Evolutionary conservation across 2,888 invertebrate species (phyloP).

Genomic region (Acleris cristana): DNA sequence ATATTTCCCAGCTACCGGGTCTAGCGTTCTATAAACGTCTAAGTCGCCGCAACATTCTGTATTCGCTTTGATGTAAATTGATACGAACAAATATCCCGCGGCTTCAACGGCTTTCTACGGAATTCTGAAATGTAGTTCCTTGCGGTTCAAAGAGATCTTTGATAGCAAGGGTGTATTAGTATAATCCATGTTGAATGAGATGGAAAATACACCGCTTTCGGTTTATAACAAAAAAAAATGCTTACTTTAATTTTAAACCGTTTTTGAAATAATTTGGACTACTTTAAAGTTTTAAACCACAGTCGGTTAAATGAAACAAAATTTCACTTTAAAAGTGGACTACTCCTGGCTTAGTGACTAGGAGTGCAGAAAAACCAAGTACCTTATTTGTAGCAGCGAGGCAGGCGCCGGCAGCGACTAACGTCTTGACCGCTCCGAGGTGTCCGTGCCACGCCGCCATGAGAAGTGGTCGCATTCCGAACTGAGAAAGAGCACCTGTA

Average conservation of each 20-base stretch:
- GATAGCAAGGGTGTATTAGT: conserved; percentile 17
- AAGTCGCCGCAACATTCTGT: conserved; percentile 10
- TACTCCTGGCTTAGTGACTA: too few relatives aligned
- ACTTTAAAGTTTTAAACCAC: too few relatives aligned
- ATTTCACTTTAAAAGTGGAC: too few relatives aligned
- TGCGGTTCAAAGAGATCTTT: conserved; percentile 17
- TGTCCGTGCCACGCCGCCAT: conserved; percentile 91
- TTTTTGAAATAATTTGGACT: too few relatives aligned
- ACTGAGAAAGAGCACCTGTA: conserved; percentile 70
- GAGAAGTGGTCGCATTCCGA: conserved; percentile 88
- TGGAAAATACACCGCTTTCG: too few relatives aligned
- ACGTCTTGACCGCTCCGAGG: conserved; percentile 86
- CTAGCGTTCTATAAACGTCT: neutral
- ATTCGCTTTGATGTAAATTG: conserved; percentile 26
- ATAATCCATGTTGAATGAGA: conserved; percentile 7
- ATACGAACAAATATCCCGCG: conserved; percentile 19
- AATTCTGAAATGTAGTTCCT: conserved; percentile 4
- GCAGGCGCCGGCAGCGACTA: conserved; percentile 88
- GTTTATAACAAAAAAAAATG: too few relatives aligned
- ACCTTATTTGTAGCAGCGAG: conserved; percentile 89
- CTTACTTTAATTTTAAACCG: too few relatives aligned
- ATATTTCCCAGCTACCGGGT: neutral
- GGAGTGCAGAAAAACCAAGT: conserved; percentile 39
- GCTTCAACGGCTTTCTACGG: neutral
- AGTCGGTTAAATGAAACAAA: too few relatives aligned